Evolutionary conservation across 1,140 invertebrate species (phyloP), one percentile per base, ranked within the genome.

Genomic region (Atta texana): DNA sequence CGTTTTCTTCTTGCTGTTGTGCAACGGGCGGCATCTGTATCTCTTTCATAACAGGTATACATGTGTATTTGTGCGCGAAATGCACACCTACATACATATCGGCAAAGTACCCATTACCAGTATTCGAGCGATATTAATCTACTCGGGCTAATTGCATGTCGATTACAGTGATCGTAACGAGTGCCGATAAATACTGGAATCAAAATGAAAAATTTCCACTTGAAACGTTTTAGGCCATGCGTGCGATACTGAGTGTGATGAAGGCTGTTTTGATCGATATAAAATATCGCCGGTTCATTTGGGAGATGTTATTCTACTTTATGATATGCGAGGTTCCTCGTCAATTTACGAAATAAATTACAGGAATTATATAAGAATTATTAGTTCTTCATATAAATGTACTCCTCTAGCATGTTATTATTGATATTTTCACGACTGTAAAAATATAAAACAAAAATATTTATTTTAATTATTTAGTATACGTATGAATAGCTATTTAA

Each of bases 131-230:
- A 59, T 90, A 91, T 91, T 90, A 91, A 91, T 91, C 76, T 77
- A 61, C 59, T 59, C 89, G 82, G 5, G 82, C 82, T 91, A 91
- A 91, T 91, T 86, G 89, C 89, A 86, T 90, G 89, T 91, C 89
- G 89, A 91, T 91, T 91, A 88, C 89, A 91, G 89, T 77, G 87
- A 90, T 91, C 89, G 89, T 90, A 91, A 91, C 87, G 74, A 88
- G 87, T 59, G 61, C 14, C 89, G 87, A 90, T 91, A 91, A 91
- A 91, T 86, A 88, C 86, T 86, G 87, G 76, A 86, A 86, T 88
- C 87, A 88, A 84, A 84, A 87, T 77, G 89, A 90, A 90, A 90
- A 90, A 87, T 91, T 91, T 72, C 55, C 69, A 76, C 64, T 77
- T 53, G 77, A 55, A 89, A 75, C 74, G 63, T 87, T 78, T 59